These are phyloP conservation scores for Thinocorus orbignyianus DNA, from an alignment of 2,113 vertebrate genomes.

Conservation along the genomic window DNA sequence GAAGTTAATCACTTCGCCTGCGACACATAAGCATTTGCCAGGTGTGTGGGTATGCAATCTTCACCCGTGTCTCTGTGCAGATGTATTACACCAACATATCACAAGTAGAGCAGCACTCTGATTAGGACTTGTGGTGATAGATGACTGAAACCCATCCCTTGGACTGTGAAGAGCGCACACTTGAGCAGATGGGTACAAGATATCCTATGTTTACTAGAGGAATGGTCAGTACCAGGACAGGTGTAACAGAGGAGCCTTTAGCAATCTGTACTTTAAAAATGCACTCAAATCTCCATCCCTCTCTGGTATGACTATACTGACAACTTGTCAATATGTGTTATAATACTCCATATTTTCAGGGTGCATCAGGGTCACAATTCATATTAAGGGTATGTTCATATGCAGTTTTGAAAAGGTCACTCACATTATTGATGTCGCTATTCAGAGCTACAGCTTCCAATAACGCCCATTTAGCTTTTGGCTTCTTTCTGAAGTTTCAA, in stretches of 20 bases:
- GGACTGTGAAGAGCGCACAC: neutral
- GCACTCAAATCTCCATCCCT: neutral
- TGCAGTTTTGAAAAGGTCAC: neutral
- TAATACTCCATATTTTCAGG: neutral
- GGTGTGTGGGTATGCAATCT: neutral
- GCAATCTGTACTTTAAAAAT: neutral
- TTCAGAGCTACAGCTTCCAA: neutral
- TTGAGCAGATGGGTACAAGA: neutral
- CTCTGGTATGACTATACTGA: neutral
- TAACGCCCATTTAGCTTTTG: neutral
- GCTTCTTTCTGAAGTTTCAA: neutral
- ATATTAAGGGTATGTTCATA: neutral
- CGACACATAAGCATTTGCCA: neutral
- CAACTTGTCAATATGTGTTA: neutral
- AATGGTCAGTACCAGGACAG: neutral
- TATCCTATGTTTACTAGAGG: neutral
- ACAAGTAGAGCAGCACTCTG: rapidly evolving
- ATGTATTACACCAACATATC: neutral
- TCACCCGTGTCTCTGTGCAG: neutral
- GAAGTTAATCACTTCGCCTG: too few relatives aligned
- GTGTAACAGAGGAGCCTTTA: neutral
- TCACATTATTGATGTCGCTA: neutral
- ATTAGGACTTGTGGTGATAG: neutral
- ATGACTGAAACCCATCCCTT: neutral
- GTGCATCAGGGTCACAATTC: neutral